Evolutionary conservation across 1,140 invertebrate genomes (phyloP).

Genomic region (Pogonomyrmex californicus): DNA sequence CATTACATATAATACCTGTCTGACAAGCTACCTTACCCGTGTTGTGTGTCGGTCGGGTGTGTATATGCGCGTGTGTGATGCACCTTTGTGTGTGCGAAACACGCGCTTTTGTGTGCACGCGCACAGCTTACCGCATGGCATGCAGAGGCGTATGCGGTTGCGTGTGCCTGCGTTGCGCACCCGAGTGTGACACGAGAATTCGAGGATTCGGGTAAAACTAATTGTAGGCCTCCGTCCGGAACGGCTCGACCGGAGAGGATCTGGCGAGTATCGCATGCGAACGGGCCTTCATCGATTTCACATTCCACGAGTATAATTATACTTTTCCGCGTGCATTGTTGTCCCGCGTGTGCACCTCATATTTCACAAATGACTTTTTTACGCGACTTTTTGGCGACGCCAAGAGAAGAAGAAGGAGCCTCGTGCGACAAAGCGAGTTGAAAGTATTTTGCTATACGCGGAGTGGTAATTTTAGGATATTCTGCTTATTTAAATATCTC

Average conservation of each 20-base stretch:
- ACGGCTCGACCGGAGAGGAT: not conserved
- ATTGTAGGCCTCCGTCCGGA: constrained; percentile 5
- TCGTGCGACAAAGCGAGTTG: not conserved
- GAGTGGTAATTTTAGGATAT: not conserved
- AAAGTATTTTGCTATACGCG: not conserved
- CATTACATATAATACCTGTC: constrained; percentile 72
- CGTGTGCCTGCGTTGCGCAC: constrained; percentile 12
- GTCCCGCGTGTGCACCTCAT: no score
- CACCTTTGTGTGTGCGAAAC: constrained; percentile 8
- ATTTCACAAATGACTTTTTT: not conserved
- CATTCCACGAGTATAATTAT: not conserved
- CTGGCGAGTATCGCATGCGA: not conserved
- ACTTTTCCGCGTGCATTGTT: not conserved
- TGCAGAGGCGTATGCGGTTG: constrained; percentile 26
- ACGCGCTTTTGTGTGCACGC: constrained; percentile 38
- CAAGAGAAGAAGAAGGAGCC: not conserved
- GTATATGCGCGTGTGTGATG: not conserved
- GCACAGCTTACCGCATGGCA: constrained; percentile 27
- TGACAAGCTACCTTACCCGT: constrained; percentile 73
- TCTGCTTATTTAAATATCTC: not conserved
- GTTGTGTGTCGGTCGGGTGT: constrained; percentile 57
- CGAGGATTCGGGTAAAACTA: constrained; percentile 42
- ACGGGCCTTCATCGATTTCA: constrained; percentile 20
- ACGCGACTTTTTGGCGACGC: not conserved
- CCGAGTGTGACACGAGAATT: constrained; percentile 44